These are phyloP conservation scores for Serilophus lunatus DNA, from an alignment of 2,113 vertebrate species.

Conservation along the genomic window DNA sequence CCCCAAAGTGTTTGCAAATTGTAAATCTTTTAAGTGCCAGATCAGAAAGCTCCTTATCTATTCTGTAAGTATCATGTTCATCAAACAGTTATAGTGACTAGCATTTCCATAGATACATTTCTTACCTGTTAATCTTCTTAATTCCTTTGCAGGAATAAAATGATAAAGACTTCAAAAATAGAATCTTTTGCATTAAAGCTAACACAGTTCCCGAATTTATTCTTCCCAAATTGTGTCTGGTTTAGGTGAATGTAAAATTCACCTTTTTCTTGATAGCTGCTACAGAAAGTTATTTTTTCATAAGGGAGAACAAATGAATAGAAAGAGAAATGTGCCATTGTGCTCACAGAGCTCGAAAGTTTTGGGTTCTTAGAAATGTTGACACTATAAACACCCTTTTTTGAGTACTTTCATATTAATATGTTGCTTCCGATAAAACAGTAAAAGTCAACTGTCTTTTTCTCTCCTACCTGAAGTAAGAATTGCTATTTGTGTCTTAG, in stretches of 20 bases:
- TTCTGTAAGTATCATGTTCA: not conserved
- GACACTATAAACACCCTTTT: not conserved
- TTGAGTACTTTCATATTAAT: not conserved
- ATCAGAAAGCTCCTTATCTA: constrained; percentile 25
- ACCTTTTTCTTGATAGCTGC: not conserved
- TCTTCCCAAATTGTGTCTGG: not conserved
- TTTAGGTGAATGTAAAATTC: not conserved
- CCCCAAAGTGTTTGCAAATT: not conserved
- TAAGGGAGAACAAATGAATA: not conserved
- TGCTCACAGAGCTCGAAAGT: not conserved
- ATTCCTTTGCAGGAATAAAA: not conserved
- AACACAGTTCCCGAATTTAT: not conserved
- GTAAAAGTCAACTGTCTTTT: not conserved
- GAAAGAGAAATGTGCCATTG: not conserved
- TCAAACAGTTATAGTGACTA: not conserved
- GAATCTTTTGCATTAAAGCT: not conserved
- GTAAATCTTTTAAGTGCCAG: not conserved
- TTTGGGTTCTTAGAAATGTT: not conserved
- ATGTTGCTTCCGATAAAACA: not conserved
- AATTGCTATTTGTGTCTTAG: not conserved
- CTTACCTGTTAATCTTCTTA: not conserved
- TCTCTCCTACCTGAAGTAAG: not conserved
- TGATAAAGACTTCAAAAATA: not conserved
- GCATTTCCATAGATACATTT: not conserved
- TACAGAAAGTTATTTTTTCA: not conserved